A percentile compares a stretch with the other conserved stretches of the same genome.
Evolutionary conservation across 2,888 invertebrate genomes (phyloP).

Genomic region (Pteria penguin): DNA sequence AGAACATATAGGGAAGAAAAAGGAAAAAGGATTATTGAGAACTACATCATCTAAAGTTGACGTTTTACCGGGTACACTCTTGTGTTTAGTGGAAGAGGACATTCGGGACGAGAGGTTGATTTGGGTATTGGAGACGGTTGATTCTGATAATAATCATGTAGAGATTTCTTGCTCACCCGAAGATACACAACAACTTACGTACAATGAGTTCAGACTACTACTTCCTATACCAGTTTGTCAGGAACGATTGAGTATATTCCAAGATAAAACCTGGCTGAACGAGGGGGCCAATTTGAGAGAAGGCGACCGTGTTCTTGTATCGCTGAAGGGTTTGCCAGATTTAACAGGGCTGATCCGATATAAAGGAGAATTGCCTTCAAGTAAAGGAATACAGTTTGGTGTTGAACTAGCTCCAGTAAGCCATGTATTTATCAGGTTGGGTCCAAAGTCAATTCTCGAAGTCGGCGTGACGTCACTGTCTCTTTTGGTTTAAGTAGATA

Average conservation of each 20-base stretch:
- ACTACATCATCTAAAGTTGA: conserved; percentile 60
- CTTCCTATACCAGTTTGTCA: conserved; percentile 69
- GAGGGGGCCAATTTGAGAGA: conserved; percentile 63
- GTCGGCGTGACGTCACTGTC: too few species aligned
- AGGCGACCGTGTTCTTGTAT: conserved; percentile 66
- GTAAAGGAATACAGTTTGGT: conserved; percentile 72
- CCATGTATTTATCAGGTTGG: too few species aligned
- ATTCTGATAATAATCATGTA: conserved; percentile 54
- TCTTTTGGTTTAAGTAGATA: too few species aligned
- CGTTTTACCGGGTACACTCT: conserved; percentile 66
- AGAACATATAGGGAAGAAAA: conserved; percentile 65
- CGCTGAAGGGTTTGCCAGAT: conserved; percentile 64
- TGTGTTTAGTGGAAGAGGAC: conserved; percentile 43
- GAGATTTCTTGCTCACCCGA: conserved; percentile 56
- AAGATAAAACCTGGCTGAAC: conserved; percentile 63
- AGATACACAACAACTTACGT: conserved; percentile 43
- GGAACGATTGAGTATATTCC: conserved; percentile 66
- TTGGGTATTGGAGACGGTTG: conserved; percentile 53
- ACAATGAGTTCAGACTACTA: conserved; percentile 55
- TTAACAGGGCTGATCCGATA: conserved; percentile 64
- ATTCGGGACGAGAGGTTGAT: conserved; percentile 17
- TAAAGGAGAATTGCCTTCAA: conserved; percentile 63
- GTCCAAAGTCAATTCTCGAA: too few species aligned
- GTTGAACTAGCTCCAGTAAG: conserved; percentile 69
- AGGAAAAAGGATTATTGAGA: conserved; percentile 55